Base-by-base conservation (phyloP, 23 tunicate species). In the Aplidium turbinatum region DNA sequence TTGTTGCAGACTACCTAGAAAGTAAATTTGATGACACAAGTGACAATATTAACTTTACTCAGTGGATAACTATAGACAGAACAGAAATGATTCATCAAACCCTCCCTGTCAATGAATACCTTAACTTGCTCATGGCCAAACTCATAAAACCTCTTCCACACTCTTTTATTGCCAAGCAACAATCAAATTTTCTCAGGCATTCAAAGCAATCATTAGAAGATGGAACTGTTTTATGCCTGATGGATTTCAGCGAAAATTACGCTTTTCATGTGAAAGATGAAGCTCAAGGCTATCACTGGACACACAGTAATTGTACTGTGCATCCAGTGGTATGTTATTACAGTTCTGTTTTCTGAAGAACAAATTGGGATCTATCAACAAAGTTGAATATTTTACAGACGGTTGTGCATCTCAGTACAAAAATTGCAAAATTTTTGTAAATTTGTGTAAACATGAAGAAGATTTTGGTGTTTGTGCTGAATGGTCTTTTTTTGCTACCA, bases 241-340 rank as follows among this genome's bases (percentile, higher is more conserved):
- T 65, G 72, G 72, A 36, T 65, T 65, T 65, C 38, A 36, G 24
- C 38, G 72, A 65, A 16, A 65, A 65, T 29, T 35, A 74, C 26
- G 33, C 47, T 35, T 74, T 74, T 74, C 70, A 56, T 32, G 47
- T 74, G 2, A 68, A 74, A 57, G 47, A 74, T 58, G 70, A 74
- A 57, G 79, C 79, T 26, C 82, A 76, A 76, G 82, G 57, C 2
- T 76, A 76, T 25, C 82, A 76, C 36, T 76, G 82, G 82, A 76
- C 82, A 28, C 82, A 76, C 71, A 38, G 40, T 38, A 38, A 20
- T 42, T 76, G 82, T 26, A 76, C 72, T 46, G 82, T 76, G 20
- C 72, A 76, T 61, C 72, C 72, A 39, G 58, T 76, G 71, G 82
- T 76, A 24, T 76, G 57, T 57, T 76, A 76, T 57, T 36, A 65